Conservation (phyloP, 2,113 vertebrate genomes). For the Cygnus buccinator region DNA sequence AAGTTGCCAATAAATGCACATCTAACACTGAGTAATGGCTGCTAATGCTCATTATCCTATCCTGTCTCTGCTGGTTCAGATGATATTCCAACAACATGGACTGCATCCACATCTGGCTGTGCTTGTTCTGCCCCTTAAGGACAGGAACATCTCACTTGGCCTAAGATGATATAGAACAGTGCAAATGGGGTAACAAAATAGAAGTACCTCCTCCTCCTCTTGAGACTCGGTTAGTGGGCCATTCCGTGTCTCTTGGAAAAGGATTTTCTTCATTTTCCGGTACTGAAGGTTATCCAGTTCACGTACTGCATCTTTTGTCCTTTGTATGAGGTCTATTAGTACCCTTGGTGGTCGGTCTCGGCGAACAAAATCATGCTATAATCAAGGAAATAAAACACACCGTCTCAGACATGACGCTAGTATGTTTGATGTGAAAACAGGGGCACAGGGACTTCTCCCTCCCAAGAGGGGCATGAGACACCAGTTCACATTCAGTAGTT, state of each 20-base stretch:
- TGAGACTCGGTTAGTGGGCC: slow-evolving; percentile 93
- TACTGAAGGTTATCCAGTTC: slow-evolving; percentile 98
- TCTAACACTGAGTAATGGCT: not conserved
- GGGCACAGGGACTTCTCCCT: fast-evolving
- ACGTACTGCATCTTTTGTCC: slow-evolving; percentile 97
- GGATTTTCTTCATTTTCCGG: slow-evolving; percentile 99
- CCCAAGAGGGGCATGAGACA: not conserved
- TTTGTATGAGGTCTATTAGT: slow-evolving; percentile 94
- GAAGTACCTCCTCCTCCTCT: slow-evolving; percentile 91
- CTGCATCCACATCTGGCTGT: not conserved
- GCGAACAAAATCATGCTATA: slow-evolving; percentile 93
- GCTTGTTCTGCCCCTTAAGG: not conserved
- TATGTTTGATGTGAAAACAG: not conserved
- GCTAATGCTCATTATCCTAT: not conserved
- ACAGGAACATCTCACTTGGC: not conserved
- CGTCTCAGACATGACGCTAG: not conserved
- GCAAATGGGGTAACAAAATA: not conserved
- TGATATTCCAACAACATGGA: not conserved
- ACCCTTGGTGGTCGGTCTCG: slow-evolving; percentile 88
- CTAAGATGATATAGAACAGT: not conserved
- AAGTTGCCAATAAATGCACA: not conserved
- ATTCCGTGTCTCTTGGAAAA: slow-evolving; percentile 94
- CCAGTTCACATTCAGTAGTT: not conserved
- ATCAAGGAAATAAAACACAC: not conserved
- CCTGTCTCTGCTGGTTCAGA: not conserved